Evolutionary conservation across 2,888 invertebrate genomes (phyloP).

Genomic region (Bombylius discolor): DNA sequence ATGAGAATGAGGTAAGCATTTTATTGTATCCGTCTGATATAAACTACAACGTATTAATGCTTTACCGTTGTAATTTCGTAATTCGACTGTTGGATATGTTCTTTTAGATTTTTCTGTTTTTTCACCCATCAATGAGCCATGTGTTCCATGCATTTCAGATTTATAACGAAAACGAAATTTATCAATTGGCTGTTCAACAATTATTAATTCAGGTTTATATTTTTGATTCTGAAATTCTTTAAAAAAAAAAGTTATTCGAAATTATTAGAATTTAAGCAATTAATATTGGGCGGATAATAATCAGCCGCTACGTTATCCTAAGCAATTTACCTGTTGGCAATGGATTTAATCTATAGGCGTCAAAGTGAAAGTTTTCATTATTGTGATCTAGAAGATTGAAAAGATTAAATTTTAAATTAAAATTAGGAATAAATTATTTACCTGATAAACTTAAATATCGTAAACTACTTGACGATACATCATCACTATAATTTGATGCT

Average conservation of each 20-base stretch:
- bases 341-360: too few relatives aligned
- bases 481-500: slow-evolving; percentile 8
- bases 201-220: slow-evolving; percentile 40
- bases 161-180: slow-evolving; percentile 74
- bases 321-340: not conserved
- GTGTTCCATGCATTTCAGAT: slow-evolving; percentile 78
- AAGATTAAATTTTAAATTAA: not conserved
- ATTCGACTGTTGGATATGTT: slow-evolving; percentile 63
- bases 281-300: not conserved
- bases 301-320: too few relatives aligned
- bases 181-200: slow-evolving; percentile 61
- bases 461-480: not conserved
- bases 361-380: too few relatives aligned
- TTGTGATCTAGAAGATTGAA: not conserved
- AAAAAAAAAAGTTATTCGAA: not conserved
- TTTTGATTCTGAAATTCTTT: not conserved
- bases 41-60: slow-evolving; percentile 59
- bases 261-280: not conserved
- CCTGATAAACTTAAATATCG: slow-evolving; percentile 2
- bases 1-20: slow-evolving; percentile 52
- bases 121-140: slow-evolving; percentile 61
- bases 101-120: slow-evolving; percentile 47
- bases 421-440: not conserved
- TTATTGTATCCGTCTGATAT: slow-evolving; percentile 45
- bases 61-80: slow-evolving; percentile 43